Evolutionary conservation across 2,888 invertebrate species (phyloP).

Genomic region (Aleiodes leptofemur): DNA sequence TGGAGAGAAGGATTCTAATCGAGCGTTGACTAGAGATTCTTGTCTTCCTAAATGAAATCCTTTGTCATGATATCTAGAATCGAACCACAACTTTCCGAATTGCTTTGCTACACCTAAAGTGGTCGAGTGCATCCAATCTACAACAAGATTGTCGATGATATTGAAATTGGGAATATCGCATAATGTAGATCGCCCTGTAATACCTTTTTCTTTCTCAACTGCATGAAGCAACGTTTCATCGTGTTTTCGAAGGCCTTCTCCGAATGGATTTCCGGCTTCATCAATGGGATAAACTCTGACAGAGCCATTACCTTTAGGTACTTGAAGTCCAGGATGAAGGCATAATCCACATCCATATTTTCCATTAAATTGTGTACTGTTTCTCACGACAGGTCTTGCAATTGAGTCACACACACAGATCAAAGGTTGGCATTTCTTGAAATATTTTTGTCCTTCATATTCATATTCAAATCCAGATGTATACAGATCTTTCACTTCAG

Average conservation of each 20-base stretch:
- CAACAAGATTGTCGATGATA: slow-evolving; percentile 4
- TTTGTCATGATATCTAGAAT: not conserved
- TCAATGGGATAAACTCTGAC: slow-evolving; percentile 11
- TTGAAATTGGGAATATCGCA: slow-evolving; percentile 8
- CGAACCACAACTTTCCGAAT: not conserved
- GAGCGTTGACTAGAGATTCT: not conserved
- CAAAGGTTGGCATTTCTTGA: slow-evolving; percentile 35
- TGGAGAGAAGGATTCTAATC: slow-evolving; percentile 28
- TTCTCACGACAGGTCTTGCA: slow-evolving; percentile 43
- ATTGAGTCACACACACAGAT: slow-evolving; percentile 48
- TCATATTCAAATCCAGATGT: not conserved
- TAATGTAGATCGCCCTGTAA: not conserved
- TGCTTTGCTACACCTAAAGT: not conserved
- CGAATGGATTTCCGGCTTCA: slow-evolving; percentile 1
- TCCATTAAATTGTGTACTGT: slow-evolving; percentile 44
- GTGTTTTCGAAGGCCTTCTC: slow-evolving; percentile 4
- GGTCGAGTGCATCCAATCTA: not conserved
- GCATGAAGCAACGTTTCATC: not conserved
- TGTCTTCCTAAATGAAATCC: not conserved
- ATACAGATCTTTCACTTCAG: slow-evolving; percentile 11
- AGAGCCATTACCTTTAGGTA: slow-evolving; percentile 33
- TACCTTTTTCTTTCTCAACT: not conserved
- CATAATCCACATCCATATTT: slow-evolving; percentile 46
- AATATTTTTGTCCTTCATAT: slow-evolving; percentile 27
- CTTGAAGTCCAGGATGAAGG: slow-evolving; percentile 35